These are phyloP conservation scores for Cepaea nemoralis DNA, from an alignment of 1,140 invertebrate species.

Conservation along the genomic window DNA sequence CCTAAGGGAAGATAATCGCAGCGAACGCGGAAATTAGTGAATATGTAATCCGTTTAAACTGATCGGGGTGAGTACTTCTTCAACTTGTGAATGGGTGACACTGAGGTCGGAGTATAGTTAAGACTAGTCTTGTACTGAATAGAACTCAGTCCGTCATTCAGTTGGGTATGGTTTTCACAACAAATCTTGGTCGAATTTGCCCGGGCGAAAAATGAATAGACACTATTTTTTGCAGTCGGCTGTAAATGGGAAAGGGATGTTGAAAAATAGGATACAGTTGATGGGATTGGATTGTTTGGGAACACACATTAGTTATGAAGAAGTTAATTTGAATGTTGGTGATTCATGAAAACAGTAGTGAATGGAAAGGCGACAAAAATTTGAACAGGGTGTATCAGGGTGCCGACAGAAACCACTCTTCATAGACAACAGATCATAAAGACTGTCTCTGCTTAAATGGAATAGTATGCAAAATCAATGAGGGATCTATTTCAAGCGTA, in stretches of 20 bases:
- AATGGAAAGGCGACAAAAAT: too few species aligned
- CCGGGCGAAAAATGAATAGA: not conserved
- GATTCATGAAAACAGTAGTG: too few species aligned
- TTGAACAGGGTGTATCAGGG: too few species aligned
- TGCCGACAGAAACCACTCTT: too few species aligned
- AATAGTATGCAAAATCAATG: too few species aligned
- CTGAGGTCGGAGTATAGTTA: constrained; percentile 1
- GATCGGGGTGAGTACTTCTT: constrained; percentile 8
- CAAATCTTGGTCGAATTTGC: not conserved
- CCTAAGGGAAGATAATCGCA: constrained; percentile 1
- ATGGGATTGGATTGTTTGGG: too few species aligned
- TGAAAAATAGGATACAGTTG: constrained; percentile 7
- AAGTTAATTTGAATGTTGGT: too few species aligned
- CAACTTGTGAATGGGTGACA: not conserved
- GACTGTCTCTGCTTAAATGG: too few species aligned
- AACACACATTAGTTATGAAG: too few species aligned
- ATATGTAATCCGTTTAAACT: constrained; percentile 3
- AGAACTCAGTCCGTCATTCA: not conserved
- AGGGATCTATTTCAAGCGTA: too few species aligned
- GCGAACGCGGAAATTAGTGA: not conserved
- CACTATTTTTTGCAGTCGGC: not conserved
- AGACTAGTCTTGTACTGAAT: not conserved
- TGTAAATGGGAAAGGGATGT: constrained; percentile 4
- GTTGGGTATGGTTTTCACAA: not conserved
- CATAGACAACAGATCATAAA: too few species aligned